Evolutionary conservation across 2,888 invertebrate species (phyloP).

Genomic region (Drepana falcataria): DNA sequence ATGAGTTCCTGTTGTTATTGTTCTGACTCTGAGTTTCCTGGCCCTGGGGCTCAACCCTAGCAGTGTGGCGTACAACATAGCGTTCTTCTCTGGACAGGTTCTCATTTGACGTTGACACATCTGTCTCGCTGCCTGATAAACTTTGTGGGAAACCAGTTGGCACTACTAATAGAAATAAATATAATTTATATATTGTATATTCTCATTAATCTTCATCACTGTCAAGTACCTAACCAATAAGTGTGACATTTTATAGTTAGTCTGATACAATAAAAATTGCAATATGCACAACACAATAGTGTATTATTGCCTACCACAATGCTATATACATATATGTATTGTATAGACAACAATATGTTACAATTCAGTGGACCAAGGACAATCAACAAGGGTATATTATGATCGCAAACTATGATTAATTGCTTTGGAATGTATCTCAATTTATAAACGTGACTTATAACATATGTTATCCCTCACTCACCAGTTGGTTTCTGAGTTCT

Average conservation of each 20-base stretch:
- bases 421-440: slow-evolving; percentile 31
- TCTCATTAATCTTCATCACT: not conserved
- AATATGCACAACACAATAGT: no score
- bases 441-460: slow-evolving; percentile 4
- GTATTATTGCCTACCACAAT: not conserved
- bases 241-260: no score
- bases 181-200: no score
- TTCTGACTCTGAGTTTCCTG: slow-evolving; percentile 84
- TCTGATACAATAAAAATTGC: no score
- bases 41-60: slow-evolving; percentile 94
- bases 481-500: slow-evolving; percentile 76
- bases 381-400: slow-evolving; percentile 34
- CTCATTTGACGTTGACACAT: slow-evolving; percentile 93
- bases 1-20: slow-evolving; percentile 77
- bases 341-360: not conserved
- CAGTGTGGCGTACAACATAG: slow-evolving; percentile 88
- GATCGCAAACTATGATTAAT: slow-evolving; percentile 41
- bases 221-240: not conserved
- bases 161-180: slow-evolving; percentile 33
- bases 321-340: not conserved
- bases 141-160: slow-evolving; percentile 83
- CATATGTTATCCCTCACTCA: slow-evolving; percentile 32
- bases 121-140: slow-evolving; percentile 92
- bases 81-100: slow-evolving; percentile 92
- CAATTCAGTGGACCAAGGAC: not conserved